These are phyloP conservation scores for Ivindomyrus marchei DNA, from an alignment of 2,113 vertebrate genomes.

Conservation along the genomic window DNA sequence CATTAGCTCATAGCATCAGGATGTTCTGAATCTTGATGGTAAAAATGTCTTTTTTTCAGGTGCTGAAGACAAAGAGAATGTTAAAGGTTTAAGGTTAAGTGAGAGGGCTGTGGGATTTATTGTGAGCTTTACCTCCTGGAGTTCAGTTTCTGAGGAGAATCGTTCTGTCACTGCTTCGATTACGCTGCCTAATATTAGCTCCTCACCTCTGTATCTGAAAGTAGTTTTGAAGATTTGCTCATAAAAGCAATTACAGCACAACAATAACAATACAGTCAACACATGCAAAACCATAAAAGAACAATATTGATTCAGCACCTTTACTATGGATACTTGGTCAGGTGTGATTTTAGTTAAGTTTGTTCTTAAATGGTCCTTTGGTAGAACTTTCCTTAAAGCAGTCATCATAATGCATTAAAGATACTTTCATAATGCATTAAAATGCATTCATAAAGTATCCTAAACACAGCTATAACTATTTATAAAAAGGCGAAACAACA, in stretches of 20 bases:
- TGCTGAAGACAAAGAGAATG: neutral
- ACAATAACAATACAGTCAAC: neutral
- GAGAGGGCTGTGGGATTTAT: neutral
- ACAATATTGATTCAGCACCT: neutral
- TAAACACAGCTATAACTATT: too few species aligned
- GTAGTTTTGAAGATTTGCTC: neutral
- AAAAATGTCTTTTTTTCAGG: neutral
- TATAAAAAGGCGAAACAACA: too few species aligned
- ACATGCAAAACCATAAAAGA: neutral
- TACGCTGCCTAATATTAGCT: slow-evolving; percentile 62
- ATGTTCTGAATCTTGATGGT: neutral
- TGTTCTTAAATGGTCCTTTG: neutral
- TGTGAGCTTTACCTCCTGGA: slow-evolving; percentile 69
- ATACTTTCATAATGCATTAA: neutral
- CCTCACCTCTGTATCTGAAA: slow-evolving; percentile 45
- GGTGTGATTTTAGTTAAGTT: neutral
- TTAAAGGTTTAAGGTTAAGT: neutral
- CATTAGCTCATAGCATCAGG: neutral
- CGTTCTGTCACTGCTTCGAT: slow-evolving; percentile 62
- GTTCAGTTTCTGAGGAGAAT: slow-evolving; percentile 72
- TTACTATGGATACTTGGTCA: neutral
- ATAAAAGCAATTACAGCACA: neutral
- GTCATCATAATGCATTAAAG: neutral
- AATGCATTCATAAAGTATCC: neutral
- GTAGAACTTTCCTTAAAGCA: neutral